Conservation (phyloP, 2,888 invertebrate species). For the Gymnoscelis rufifasciata region DNA sequence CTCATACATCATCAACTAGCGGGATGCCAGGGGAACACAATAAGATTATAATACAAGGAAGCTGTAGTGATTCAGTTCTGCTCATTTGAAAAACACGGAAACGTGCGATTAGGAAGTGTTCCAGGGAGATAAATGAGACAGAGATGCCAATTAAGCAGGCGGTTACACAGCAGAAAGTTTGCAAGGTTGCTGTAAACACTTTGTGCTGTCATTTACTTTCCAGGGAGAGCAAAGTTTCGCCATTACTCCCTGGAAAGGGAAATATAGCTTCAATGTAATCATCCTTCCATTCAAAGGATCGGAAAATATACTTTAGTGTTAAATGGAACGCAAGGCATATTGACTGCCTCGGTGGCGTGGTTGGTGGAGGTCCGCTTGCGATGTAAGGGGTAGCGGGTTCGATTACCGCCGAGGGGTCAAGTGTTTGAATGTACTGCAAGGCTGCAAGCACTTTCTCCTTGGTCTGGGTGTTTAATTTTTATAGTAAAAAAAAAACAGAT, state of each 20-base stretch:
- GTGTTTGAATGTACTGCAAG: too few relatives aligned
- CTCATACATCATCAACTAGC: constrained; percentile 5
- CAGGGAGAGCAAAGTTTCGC: background rate
- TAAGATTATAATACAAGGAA: too few relatives aligned
- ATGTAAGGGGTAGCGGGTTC: too few relatives aligned
- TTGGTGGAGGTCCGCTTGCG: too few relatives aligned
- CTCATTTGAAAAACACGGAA: constrained; percentile 19
- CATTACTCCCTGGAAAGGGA: background rate
- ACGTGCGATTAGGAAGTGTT: constrained; percentile 17
- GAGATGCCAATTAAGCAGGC: constrained; percentile 3
- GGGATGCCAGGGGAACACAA: constrained; percentile 6
- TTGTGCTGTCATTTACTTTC: background rate
- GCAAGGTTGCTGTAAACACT: constrained; percentile 1
- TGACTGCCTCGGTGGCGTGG: too few relatives aligned
- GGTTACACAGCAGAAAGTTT: constrained; percentile 3
- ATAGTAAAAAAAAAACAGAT: too few relatives aligned
- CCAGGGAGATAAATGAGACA: constrained; percentile 15
- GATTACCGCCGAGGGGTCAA: too few relatives aligned
- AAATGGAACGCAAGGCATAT: too few relatives aligned
- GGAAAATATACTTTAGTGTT: too few relatives aligned
- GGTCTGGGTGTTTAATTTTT: too few relatives aligned
- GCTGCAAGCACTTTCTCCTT: too few relatives aligned
- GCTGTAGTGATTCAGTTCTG: constrained; percentile 16
- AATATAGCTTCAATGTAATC: background rate
- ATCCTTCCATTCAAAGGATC: background rate